Percentiles rank a stretch among this genome's conserved stretches.
phyloP scores from a whole-genome alignment of 23 tunicate genomes.

The Oikopleura dioica region DNA sequence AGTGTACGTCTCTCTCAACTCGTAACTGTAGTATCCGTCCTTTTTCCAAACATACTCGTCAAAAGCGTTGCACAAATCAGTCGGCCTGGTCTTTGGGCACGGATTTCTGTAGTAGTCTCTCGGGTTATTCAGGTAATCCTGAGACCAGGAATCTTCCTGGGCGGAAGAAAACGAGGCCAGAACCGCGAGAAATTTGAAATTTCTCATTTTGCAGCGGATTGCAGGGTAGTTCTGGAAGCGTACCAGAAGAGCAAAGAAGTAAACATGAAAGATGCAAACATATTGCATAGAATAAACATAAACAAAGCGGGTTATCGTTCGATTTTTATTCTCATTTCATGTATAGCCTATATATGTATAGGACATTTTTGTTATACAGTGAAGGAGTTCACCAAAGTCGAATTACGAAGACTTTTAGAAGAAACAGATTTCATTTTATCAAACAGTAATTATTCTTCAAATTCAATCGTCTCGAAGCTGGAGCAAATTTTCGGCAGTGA shows the following conservation, averaged over 20 bases:
- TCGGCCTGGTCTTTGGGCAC: not conserved
- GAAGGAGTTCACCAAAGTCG: not conserved
- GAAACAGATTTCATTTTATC: not conserved
- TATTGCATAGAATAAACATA: too few species aligned
- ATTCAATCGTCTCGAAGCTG: too few species aligned
- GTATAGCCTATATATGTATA: not conserved
- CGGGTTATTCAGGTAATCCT: not conserved
- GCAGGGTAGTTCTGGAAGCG: not conserved
- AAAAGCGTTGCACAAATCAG: not conserved
- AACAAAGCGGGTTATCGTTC: too few species aligned
- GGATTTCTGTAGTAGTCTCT: not conserved
- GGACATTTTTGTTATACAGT: not conserved
- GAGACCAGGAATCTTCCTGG: not conserved
- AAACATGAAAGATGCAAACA: not conserved
- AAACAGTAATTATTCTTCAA: not conserved
- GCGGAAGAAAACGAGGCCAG: not conserved
- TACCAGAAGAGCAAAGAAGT: not conserved
- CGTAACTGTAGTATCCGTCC: not conserved
- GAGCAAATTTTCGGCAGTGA: too few species aligned
- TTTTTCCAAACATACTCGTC: slow-evolving; percentile 14
- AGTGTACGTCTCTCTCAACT: slow-evolving; percentile 1
- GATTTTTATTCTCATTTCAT: too few species aligned
- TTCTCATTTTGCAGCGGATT: not conserved
- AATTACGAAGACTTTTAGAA: not conserved
- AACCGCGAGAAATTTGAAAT: not conserved